Base-by-base conservation (phyloP, 2,113 vertebrate genomes). In the Eretmochelys imbricata region DNA sequence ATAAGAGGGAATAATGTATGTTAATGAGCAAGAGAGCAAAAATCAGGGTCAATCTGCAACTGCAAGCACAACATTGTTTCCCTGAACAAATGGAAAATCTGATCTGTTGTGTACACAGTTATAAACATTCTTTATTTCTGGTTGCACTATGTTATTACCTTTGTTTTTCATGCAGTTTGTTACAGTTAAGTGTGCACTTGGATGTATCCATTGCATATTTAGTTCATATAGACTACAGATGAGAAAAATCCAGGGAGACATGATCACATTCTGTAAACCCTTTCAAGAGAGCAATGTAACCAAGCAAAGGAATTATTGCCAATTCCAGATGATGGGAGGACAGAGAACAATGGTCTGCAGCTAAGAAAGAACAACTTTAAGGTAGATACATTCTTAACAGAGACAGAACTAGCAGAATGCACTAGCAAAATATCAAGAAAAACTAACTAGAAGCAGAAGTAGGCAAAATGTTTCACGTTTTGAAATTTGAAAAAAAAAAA, bases 11-110 rank as follows among this genome's bases (percentile, higher is more conserved):
- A 46, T 10, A 22, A 46, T 22, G 65, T 6, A 75, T 75, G 38
- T 38, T 31, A 82, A 46, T 72, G 25, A 88, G 24, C 7, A 92
- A 94, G 94, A 91, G 25, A 2, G 4, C 29, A 96, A 91, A 93
- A 91, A 51, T 72, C 80, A 85, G 4, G 27, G 16, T 8, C 92
- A 87, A 89, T 57, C 0, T 72, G 79, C 75, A 93, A 59, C 57
- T 51, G 55, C 8, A 93, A 94, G 50, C 57, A n/a, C 2, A 93
- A 91, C 85, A 84, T 38, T 4, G 69, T 94, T 97, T 91, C 38
- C 88, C 94, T 82, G 54, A 90, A 94, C 93, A 80, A 90, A 19
- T 94, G n/a, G 50, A 82, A 95, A 92, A 93, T 87, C 81, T 94
- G 51, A 72, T 88, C 38, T 72, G 31, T 17, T 35, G 27, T 69